Conservation (phyloP, 2,888 invertebrate species). For the Pycnomerus fuliginosus region DNA sequence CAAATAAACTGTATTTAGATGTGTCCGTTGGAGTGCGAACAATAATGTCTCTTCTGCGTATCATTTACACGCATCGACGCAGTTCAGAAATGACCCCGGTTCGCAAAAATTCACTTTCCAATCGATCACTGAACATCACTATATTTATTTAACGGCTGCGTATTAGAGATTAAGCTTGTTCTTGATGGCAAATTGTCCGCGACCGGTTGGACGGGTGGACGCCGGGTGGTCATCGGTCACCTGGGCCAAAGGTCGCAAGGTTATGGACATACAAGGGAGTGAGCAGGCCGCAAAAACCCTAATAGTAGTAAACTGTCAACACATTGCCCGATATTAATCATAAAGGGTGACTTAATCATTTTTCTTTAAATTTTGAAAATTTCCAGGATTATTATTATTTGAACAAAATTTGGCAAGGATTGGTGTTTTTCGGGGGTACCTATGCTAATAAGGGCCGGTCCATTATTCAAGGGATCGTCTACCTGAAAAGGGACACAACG, state of each 20-base stretch:
- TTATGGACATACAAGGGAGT: conserved; percentile 49
- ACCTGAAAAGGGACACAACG: conserved; percentile 45
- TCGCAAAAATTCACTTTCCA: too few species aligned
- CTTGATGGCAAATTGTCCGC: conserved; percentile 49
- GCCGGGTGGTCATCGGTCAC: conserved; percentile 45
- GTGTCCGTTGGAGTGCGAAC: conserved; percentile 33
- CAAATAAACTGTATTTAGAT: conserved; percentile 30
- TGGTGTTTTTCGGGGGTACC: too few species aligned
- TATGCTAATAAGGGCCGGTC: background rate
- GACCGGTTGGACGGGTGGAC: conserved; percentile 41
- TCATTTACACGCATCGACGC: too few species aligned
- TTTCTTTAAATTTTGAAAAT: conserved; percentile 8
- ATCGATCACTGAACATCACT: too few species aligned
- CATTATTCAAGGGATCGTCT: conserved; percentile 38
- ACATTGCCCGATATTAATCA: conserved; percentile 55
- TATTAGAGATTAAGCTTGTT: too few species aligned
- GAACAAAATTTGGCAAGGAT: conserved; percentile 21
- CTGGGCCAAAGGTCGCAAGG: conserved; percentile 44
- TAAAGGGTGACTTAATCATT: conserved; percentile 31
- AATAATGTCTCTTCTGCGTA: conserved; percentile 28
- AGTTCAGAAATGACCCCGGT: too few species aligned
- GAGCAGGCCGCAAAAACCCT: conserved; percentile 54
- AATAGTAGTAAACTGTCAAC: conserved; percentile 54
- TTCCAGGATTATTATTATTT: conserved; percentile 3
- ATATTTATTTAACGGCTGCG: too few species aligned